A percentile compares a stretch with the other conserved stretches of the same genome.
Evolutionary conservation across 2,797 vertebrate species (phyloP).

Genomic region (Argya squamiceps): DNA sequence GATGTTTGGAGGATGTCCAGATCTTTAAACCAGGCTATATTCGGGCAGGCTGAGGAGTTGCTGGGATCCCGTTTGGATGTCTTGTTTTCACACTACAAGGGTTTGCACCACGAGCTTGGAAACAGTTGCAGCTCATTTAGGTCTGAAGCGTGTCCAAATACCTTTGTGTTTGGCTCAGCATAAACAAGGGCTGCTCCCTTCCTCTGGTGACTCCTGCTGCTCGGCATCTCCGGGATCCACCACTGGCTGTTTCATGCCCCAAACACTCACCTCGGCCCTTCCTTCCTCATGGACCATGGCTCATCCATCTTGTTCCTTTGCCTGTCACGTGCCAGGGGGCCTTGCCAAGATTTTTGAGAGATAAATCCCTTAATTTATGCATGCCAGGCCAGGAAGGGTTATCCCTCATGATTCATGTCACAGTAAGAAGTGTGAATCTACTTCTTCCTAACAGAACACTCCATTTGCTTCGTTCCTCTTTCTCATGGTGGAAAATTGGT

Average conservation of each 20-base stretch:
- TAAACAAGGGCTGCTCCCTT: slow-evolving; percentile 31
- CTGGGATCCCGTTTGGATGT: background rate
- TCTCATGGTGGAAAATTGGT: background rate
- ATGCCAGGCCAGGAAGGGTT: background rate
- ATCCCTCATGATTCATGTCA: background rate
- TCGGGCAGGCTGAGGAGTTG: background rate
- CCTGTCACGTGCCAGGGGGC: background rate
- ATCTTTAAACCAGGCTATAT: background rate
- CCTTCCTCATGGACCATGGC: background rate
- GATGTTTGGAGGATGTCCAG: background rate
- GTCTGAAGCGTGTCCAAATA: background rate
- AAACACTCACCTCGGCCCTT: background rate
- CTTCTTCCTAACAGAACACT: background rate
- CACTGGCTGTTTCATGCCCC: background rate
- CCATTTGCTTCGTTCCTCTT: background rate
- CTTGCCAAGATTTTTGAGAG: background rate
- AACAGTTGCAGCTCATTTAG: background rate
- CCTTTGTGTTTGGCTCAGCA: slow-evolving; percentile 28
- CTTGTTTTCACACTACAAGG: background rate
- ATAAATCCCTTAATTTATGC: background rate
- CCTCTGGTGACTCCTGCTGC: slow-evolving; percentile 3
- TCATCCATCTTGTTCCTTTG: background rate
- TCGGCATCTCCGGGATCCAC: background rate
- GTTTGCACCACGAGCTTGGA: background rate
- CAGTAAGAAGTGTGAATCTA: background rate